Percentiles rank a stretch among this genome's conserved stretches.
Evolutionary conservation across 1,140 invertebrate genomes (phyloP).

Genomic region (Zaprionus camerounensis): DNA sequence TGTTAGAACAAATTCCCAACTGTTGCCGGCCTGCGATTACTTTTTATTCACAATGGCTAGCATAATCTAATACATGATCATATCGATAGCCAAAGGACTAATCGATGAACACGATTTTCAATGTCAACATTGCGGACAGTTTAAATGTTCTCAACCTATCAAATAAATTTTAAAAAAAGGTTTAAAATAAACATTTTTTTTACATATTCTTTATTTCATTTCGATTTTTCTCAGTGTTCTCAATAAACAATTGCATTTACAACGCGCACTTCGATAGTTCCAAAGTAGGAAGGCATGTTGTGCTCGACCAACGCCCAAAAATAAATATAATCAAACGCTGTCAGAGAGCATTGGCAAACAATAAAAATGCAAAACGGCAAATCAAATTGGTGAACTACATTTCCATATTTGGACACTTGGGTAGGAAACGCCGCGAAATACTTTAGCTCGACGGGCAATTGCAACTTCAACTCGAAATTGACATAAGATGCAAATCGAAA

Average conservation of each 20-base stretch:
- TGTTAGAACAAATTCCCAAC: neutral
- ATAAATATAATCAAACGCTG: constrained; percentile 80
- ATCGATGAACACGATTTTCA: neutral
- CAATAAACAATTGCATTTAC: constrained; percentile 31
- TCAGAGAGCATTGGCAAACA: constrained; percentile 72
- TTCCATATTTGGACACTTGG: constrained; percentile 67
- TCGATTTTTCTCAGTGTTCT: constrained; percentile 39
- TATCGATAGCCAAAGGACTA: neutral
- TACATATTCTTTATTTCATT: neutral
- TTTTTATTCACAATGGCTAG: neutral
- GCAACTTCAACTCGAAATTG: constrained; percentile 62
- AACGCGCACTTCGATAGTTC: constrained; percentile 40
- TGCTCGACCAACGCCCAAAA: constrained; percentile 70
- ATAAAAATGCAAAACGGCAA: constrained; percentile 76
- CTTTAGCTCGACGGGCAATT: constrained; percentile 12
- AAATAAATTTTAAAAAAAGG: neutral
- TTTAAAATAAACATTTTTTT: neutral
- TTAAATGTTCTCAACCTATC: no score
- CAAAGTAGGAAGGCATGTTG: constrained; percentile 56
- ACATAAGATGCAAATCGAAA: constrained; percentile 59
- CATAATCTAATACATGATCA: neutral
- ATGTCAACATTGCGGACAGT: neutral
- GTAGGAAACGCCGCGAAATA: neutral
- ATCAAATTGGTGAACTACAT: constrained; percentile 72
- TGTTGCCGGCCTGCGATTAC: neutral